A percentile compares a stretch with the other conserved stretches of the same genome.
phyloP scores from a whole-genome alignment of 2,797 vertebrate genomes.

The Morus bassanus region DNA sequence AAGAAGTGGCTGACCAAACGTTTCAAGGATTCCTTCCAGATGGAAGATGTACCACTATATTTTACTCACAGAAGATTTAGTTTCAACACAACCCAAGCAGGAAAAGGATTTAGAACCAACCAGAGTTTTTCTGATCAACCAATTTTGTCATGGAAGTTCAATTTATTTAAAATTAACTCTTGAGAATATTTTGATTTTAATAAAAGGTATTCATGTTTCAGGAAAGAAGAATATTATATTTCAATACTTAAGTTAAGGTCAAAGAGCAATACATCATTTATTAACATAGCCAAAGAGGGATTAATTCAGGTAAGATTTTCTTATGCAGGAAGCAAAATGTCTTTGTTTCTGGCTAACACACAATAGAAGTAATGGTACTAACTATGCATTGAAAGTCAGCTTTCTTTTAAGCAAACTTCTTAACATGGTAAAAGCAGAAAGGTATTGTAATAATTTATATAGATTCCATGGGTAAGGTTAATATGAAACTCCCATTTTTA shows the following conservation, averaged over 20 bases:
- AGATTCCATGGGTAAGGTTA: not conserved
- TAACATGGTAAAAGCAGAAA: not conserved
- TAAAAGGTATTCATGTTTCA: not conserved
- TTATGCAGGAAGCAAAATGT: not conserved
- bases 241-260: not conserved
- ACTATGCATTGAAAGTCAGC: not conserved
- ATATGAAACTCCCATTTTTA: not conserved
- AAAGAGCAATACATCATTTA: not conserved
- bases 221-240: not conserved
- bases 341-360: not conserved
- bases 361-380: not conserved
- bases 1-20: not conserved
- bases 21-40: not conserved
- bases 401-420: not conserved
- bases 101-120: not conserved
- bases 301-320: not conserved
- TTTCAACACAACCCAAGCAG: not conserved
- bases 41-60: not conserved
- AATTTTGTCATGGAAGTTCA: not conserved
- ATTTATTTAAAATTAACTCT: not conserved
- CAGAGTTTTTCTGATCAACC: not conserved
- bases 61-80: not conserved
- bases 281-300: not conserved
- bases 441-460: not conserved
- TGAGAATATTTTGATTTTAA: not conserved